These are phyloP conservation scores for Orius insidiosus DNA, from an alignment of 1,140 invertebrate species.

Conservation along the genomic window DNA sequence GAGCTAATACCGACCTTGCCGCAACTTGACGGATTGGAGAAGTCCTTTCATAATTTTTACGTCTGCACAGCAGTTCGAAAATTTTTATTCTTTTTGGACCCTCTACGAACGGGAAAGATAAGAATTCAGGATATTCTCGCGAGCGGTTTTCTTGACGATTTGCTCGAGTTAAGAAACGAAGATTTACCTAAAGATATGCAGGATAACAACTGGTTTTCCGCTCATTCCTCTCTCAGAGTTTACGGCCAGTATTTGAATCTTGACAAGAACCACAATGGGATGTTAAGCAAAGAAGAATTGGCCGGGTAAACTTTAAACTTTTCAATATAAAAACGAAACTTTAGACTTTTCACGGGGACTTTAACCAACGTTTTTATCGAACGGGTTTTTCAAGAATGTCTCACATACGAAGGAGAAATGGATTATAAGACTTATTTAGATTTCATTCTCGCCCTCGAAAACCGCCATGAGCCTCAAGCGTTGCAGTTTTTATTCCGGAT, in stretches of 20 bases:
- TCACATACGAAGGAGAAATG: constrained; percentile 93
- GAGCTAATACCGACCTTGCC: constrained; percentile 82
- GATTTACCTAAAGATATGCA: constrained; percentile 63
- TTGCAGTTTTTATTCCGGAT: constrained; percentile 85
- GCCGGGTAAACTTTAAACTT: constrained; percentile 23
- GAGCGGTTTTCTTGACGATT: constrained; percentile 80
- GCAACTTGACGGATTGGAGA: constrained; percentile 75
- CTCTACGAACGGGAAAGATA: constrained; percentile 67
- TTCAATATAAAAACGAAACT: constrained; percentile 12
- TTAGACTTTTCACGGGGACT: constrained; percentile 75
- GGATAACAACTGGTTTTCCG: constrained; percentile 89
- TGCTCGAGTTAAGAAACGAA: constrained; percentile 76
- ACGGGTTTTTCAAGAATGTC: constrained; percentile 84
- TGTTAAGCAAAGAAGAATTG: constrained; percentile 68
- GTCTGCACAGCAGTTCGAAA: constrained; percentile 88
- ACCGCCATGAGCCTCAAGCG: constrained; percentile 77
- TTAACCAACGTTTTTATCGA: constrained; percentile 84
- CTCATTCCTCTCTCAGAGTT: constrained; percentile 69
- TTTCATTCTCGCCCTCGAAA: constrained; percentile 84
- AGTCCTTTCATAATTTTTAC: constrained; percentile 91
- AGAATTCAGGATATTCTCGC: constrained; percentile 81
- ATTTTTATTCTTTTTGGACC: constrained; percentile 91
- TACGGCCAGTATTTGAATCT: constrained; percentile 88
- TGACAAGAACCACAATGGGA: constrained; percentile 79
- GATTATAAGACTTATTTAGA: constrained; percentile 96